A percentile compares a stretch with the other conserved stretches of the same genome.
phyloP scores from a whole-genome alignment of 2,888 invertebrate species.

The Plagodis pulveraria region DNA sequence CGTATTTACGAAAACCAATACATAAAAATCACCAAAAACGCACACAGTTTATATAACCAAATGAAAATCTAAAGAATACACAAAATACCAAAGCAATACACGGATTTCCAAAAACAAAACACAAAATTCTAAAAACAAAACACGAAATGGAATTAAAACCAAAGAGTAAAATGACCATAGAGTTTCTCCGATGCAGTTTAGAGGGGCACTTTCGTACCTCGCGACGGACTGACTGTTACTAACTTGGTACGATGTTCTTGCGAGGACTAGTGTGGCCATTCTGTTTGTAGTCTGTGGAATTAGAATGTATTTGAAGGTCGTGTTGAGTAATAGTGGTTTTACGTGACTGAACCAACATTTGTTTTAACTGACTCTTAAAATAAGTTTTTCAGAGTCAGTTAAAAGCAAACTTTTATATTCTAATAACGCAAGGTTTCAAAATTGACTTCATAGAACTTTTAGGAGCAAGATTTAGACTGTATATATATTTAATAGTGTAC shows the following conservation, averaged over 20 bases:
- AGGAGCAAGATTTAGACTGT: no score
- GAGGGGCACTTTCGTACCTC: constrained; percentile 21
- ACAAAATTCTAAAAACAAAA: neutral
- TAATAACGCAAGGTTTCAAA: no score
- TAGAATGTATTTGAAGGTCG: constrained; percentile 26
- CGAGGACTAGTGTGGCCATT: constrained; percentile 14
- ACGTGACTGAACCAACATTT: constrained; percentile 14
- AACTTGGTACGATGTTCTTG: constrained; percentile 1
- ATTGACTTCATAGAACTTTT: no score
- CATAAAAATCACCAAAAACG: no score
- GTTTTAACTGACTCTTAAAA: neutral
- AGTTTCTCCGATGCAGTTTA: constrained; percentile 1
- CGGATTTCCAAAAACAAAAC: constrained; percentile 2
- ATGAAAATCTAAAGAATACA: no score
- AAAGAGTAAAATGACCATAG: constrained; percentile 15
- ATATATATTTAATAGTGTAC: no score
- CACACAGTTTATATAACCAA: no score
- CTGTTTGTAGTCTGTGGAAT: constrained; percentile 18
- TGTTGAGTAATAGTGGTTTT: constrained; percentile 5
- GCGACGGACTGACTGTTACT: constrained; percentile 17
- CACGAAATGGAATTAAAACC: constrained; percentile 6
- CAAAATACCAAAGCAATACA: neutral
- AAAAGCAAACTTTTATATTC: no score
- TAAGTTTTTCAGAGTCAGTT: no score
- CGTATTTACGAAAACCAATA: no score